Evolutionary conservation across 2,888 invertebrate genomes (phyloP).

Genomic region (Graphium colonna): DNA sequence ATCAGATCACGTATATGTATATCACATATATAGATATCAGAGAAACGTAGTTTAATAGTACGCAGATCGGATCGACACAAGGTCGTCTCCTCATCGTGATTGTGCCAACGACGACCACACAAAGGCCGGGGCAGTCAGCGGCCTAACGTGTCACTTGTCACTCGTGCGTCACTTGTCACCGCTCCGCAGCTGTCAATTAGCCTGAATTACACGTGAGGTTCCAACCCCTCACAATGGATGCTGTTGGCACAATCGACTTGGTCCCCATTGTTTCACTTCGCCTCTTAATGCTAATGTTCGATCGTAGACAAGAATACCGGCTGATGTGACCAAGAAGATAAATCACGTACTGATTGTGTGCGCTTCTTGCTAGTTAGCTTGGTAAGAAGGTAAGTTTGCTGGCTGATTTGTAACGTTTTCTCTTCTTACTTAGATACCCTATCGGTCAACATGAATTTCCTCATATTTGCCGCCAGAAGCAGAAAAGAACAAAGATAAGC

Average conservation of each 20-base stretch:
- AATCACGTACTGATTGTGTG: not conserved
- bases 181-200: constrained; percentile 20
- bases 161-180: constrained; percentile 3
- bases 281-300: constrained; percentile 3
- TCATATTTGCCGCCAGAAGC: too few species aligned
- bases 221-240: not conserved
- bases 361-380: too few species aligned
- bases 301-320: not conserved
- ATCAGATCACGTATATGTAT: too few species aligned
- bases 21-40: too few species aligned
- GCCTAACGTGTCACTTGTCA: constrained; percentile 1
- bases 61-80: not conserved
- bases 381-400: too few species aligned
- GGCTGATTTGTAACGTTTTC: too few species aligned
- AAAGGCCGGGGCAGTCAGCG: constrained; percentile 1
- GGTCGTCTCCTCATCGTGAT: not conserved
- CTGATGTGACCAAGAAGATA: not conserved
- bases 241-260: not conserved
- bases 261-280: not conserved
- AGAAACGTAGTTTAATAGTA: too few species aligned
- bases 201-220: constrained; percentile 15
- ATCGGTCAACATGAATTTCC: too few species aligned
- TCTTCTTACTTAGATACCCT: too few species aligned
- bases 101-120: not conserved
- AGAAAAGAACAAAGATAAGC: too few species aligned